Evolutionary conservation across 1,140 invertebrate genomes (phyloP), one percentile per base, ranked within the genome.

Genomic region (Lithobius niger): DNA sequence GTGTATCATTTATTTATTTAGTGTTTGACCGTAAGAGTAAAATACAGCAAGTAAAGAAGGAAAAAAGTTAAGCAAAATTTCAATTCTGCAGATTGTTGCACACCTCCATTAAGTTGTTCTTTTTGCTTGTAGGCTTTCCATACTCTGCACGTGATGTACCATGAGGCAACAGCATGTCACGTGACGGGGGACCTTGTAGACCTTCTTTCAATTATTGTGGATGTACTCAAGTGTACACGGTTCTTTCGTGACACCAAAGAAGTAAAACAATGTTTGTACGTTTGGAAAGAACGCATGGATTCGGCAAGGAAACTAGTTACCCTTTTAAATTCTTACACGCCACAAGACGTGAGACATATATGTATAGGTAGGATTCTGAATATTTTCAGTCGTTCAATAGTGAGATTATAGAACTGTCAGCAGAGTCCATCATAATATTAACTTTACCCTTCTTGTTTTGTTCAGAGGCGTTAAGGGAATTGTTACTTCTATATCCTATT

Each of bases 111-210:
- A 36, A 36, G n/a, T 54, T 42, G 59, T 52, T 56, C 58, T 60
- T 69, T 72, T 15, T n/a, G n/a, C n/a, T n/a, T n/a, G n/a, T 64
- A 85, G 77, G 86, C 89, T 18, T 81, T 94, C 64, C 84, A 87
- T 69, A 91, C 88, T 58, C 71, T 94, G 54, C 88, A 93, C 73
- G 83, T 88, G 60, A 92, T 94, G 84, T 87, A 92, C 66, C 88
- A 94, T 63, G 90, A 95, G 69, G 88, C 89, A 16, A 90, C 87
- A 2, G 86, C 86, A 0, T 91, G 88, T 65, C 86, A 88, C 67
- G 79, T 91, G 16, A 82, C 82, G 3, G 81, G 80, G 0, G 90
- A 93, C 65, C 73, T 94, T 28, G 78, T 86, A 13, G 87, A 92
- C 56, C 74, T 93, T 10, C 74, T 94, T 47, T 78, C 82, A 0